Conservation (phyloP, 92 coral and sea anemone species). For the Metridium senile region DNA sequence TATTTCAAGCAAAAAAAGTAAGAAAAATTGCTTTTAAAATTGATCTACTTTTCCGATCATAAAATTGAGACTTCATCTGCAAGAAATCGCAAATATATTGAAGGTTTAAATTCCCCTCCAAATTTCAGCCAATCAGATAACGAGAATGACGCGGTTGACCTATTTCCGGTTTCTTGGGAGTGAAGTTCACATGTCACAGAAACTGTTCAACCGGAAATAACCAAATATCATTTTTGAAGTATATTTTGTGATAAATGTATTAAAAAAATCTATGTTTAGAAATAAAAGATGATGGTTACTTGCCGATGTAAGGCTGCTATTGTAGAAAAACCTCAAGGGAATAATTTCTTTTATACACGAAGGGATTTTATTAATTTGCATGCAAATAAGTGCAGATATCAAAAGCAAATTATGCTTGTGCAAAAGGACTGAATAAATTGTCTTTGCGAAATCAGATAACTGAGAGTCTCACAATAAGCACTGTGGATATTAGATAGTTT, state of each 20-base stretch:
- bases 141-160: conserved; percentile 3
- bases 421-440: conserved; percentile 2
- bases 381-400: background rate
- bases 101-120: conserved; percentile 44
- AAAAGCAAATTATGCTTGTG: background rate
- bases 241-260: background rate
- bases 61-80: background rate
- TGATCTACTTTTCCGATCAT: background rate
- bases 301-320: background rate
- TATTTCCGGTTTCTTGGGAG: conserved; percentile 42
- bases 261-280: conserved; percentile 6
- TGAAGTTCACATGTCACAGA: conserved; percentile 40
- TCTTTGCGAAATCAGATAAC: background rate
- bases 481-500: background rate
- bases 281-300: conserved; percentile 6
- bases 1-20: background rate
- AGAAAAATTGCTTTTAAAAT: background rate
- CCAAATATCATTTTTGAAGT: conserved; percentile 21
- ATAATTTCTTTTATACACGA: background rate
- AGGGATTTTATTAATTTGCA: background rate
- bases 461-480: background rate
- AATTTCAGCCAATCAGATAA: conserved; percentile 39
- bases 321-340: background rate
- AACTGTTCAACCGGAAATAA: conserved; percentile 31
- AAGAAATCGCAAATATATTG: conserved; percentile 2